A percentile compares a stretch with the other conserved stretches of the same genome.
phyloP scores from a whole-genome alignment of 1,140 invertebrate genomes.

The Aphis gossypii region DNA sequence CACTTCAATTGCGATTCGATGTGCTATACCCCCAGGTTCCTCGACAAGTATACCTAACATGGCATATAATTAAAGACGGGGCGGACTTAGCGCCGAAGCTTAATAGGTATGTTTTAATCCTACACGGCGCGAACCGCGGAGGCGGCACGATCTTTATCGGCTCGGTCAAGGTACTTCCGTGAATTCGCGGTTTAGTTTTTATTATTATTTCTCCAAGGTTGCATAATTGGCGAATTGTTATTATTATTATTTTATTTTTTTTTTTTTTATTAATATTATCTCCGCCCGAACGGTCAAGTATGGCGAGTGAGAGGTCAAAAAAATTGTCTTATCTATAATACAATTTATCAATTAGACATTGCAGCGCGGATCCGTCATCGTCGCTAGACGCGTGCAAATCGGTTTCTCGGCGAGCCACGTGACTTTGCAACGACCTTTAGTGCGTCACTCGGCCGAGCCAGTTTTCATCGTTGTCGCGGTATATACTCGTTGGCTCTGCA shows the following conservation, averaged over 20 bases:
- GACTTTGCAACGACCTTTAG: slow-evolving; percentile 52
- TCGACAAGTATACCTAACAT: no score
- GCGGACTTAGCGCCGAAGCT: not conserved
- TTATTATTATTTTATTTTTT: slow-evolving; percentile 3
- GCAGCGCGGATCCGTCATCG: not conserved
- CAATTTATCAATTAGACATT: not conserved
- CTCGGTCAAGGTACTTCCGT: slow-evolving; percentile 45
- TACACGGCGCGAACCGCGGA: not conserved
- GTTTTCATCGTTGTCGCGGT: not conserved
- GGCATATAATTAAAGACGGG: not conserved
- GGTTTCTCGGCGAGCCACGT: not conserved
- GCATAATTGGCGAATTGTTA: not conserved
- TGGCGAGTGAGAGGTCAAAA: not conserved
- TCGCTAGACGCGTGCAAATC: not conserved
- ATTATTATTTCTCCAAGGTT: not conserved
- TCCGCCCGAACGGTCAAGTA: not conserved
- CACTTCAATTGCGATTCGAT: no score
- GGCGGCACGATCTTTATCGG: not conserved
- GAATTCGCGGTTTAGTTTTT: not conserved
- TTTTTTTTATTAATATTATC: not conserved
- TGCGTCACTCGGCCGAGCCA: not conserved
- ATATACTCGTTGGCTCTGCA: not conserved
- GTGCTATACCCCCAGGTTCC: no score
- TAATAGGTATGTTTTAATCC: not conserved
- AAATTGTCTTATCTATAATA: slow-evolving; percentile 1